phyloP scores from a whole-genome alignment of 1,140 invertebrate species.

The Drosophila obscura region DNA sequence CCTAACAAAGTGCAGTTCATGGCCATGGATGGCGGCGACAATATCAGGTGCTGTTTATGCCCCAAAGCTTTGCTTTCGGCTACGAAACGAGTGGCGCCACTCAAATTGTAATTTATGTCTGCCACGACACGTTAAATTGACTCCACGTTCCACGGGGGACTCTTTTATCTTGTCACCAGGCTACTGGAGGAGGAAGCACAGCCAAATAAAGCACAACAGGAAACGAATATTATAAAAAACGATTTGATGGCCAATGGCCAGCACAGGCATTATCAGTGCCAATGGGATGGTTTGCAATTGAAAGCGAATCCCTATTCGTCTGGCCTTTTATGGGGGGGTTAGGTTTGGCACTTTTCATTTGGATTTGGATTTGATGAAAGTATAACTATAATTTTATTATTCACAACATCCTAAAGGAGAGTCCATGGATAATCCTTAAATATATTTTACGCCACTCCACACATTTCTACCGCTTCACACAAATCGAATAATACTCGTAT shows the following conservation, averaged over 20 bases:
- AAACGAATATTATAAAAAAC: conserved; percentile 57
- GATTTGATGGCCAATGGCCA: conserved; percentile 50
- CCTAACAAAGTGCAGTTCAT: conserved; percentile 16
- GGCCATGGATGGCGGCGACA: conserved; percentile 4
- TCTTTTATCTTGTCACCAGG: conserved; percentile 69
- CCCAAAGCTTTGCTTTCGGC: conserved; percentile 49
- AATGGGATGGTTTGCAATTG: no score
- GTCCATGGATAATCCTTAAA: no score
- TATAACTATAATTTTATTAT: no score
- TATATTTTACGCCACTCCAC: no score
- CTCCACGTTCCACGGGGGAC: conserved; percentile 57
- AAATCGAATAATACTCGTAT: conserved; percentile 10
- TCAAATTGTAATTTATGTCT: conserved; percentile 77
- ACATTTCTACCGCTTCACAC: not conserved
- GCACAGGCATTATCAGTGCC: not conserved
- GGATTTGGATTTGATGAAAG: no score
- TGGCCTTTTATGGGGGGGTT: no score
- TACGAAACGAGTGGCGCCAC: conserved; percentile 41
- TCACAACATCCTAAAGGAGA: no score
- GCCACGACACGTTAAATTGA: conserved; percentile 72
- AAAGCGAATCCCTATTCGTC: no score
- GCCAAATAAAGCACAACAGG: conserved; percentile 21
- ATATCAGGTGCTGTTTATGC: conserved; percentile 61
- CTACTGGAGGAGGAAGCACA: conserved; percentile 46
- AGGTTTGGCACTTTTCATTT: no score